These are phyloP conservation scores for Peromyscus nudipes DNA, from an alignment of 2,797 vertebrate genomes.

Conservation along the genomic window DNA sequence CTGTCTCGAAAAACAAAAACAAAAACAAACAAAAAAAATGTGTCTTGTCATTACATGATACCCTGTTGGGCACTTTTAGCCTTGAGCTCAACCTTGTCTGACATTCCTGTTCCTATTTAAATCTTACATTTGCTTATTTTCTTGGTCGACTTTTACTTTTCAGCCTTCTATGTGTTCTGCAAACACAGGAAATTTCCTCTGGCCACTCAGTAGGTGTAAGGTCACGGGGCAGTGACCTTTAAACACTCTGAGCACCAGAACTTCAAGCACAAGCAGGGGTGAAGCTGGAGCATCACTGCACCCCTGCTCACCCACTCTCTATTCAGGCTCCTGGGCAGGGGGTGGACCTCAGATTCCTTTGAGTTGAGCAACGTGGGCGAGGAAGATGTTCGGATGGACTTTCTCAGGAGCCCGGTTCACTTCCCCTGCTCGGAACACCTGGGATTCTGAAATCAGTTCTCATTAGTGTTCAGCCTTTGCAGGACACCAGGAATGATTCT, in stretches of 20 bases:
- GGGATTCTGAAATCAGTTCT: background rate
- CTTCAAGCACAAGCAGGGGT: background rate
- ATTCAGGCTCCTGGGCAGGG: background rate
- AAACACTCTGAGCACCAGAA: background rate
- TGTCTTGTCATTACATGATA: background rate
- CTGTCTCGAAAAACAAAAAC: no score
- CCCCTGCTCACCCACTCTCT: background rate
- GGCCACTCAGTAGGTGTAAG: background rate
- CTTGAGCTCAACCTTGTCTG: background rate
- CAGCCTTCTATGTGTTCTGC: background rate
- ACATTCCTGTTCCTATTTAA: background rate
- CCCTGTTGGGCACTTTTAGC: background rate
- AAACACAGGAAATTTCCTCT: background rate
- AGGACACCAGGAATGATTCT: background rate
- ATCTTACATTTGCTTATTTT: background rate
- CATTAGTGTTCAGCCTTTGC: background rate
- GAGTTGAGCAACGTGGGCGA: background rate
- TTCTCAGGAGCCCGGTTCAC: background rate
- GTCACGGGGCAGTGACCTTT: background rate
- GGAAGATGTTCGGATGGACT: background rate
- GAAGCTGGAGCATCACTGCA: background rate
- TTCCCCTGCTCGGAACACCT: background rate
- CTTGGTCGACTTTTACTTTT: background rate
- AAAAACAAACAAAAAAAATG: background rate
- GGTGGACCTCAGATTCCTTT: background rate